These are phyloP conservation scores for Vidua macroura DNA, from an alignment of 2,113 vertebrate species.

Conservation along the genomic window DNA sequence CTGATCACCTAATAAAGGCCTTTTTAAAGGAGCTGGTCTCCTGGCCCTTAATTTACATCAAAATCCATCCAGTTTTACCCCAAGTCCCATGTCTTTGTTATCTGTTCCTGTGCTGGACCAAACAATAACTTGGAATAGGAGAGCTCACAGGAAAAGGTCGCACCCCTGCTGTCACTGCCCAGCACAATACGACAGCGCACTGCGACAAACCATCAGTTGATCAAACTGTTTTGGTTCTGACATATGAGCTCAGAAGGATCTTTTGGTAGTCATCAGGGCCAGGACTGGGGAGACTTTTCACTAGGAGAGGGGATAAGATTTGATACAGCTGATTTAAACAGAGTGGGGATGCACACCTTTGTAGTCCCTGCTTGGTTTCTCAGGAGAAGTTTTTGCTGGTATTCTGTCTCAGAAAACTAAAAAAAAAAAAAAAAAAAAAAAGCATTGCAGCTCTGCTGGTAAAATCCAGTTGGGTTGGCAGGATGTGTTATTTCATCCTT, in stretches of 20 bases:
- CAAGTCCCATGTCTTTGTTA: too few relatives aligned
- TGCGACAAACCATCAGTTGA: background rate
- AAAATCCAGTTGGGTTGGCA: background rate
- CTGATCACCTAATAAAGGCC: too few relatives aligned
- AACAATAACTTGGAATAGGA: too few relatives aligned
- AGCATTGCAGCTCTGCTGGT: background rate
- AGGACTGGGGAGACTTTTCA: background rate
- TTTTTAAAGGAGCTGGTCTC: too few relatives aligned
- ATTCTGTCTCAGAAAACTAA: background rate
- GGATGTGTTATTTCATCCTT: slow-evolving; percentile 42
- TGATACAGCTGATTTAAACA: background rate
- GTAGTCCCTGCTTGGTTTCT: background rate
- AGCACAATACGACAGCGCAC: too few relatives aligned
- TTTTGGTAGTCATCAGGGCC: background rate
- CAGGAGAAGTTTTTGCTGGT: background rate
- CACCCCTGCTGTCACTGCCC: too few relatives aligned
- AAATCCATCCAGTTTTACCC: too few relatives aligned
- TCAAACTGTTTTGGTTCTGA: background rate
- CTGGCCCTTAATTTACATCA: too few relatives aligned
- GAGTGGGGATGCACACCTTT: accelerated
- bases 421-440: background rate
- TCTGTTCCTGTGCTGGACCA: too few relatives aligned
- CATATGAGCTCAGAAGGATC: background rate
- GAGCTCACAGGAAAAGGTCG: too few relatives aligned
- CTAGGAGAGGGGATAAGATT: background rate